Conservation (phyloP, 2,888 invertebrate genomes). For the Spialia ferax region DNA sequence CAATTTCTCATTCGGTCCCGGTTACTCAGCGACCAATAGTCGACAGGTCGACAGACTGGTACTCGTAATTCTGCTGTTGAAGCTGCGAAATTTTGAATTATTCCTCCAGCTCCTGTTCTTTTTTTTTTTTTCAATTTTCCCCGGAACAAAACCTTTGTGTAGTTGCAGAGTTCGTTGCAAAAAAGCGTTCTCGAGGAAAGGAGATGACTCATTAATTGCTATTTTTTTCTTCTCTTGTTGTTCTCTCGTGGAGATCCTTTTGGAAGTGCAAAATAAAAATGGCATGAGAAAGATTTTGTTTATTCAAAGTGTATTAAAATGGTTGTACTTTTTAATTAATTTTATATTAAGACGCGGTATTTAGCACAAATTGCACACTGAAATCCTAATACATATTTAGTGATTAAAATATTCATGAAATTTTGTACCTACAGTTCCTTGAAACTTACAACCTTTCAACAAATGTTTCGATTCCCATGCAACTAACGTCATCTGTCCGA, state of each 20-base stretch:
- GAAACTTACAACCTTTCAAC: constrained; percentile 23
- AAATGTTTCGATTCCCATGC: constrained; percentile 47
- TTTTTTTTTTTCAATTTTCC: neutral
- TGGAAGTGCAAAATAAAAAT: neutral
- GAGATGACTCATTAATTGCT: constrained; percentile 12
- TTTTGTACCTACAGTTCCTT: constrained; percentile 14
- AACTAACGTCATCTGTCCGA: constrained; percentile 45
- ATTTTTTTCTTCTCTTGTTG: neutral
- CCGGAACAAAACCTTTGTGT: neutral
- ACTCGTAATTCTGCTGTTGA: neutral
- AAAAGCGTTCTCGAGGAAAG: neutral
- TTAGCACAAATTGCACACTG: too few relatives aligned
- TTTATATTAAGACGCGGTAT: too few relatives aligned
- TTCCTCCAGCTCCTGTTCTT: neutral
- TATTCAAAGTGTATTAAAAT: neutral
- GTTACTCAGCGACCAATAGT: constrained; percentile 25
- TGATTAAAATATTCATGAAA: constrained; percentile 7
- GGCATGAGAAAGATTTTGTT: too few relatives aligned
- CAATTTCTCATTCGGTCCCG: constrained; percentile 40
- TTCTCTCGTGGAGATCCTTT: neutral
- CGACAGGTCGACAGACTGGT: neutral
- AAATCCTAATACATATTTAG: too few relatives aligned
- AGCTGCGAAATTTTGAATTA: neutral
- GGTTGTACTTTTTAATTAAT: too few relatives aligned
- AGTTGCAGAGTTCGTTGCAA: constrained; percentile 3